phyloP scores from a whole-genome alignment of 1,140 invertebrate species.

The Aphaenogaster floridana region DNA sequence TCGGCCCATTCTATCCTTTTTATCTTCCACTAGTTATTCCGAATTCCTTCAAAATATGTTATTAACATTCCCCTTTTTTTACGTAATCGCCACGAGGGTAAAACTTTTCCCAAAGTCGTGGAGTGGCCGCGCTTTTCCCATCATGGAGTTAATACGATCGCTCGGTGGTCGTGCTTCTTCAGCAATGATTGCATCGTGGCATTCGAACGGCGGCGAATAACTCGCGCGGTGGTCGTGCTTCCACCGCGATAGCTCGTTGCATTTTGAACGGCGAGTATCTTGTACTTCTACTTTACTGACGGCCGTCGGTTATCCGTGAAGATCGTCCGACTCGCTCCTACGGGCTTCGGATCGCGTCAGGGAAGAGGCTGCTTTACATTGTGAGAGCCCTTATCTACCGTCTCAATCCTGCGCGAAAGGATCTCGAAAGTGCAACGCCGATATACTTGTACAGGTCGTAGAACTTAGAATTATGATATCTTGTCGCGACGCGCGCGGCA shows the following conservation, averaged over 20 bases:
- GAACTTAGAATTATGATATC: slow-evolving; percentile 63
- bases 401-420: slow-evolving; percentile 58
- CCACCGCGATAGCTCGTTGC: slow-evolving; percentile 53
- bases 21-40: not conserved
- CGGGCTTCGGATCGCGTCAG: slow-evolving; percentile 55
- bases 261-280: slow-evolving; percentile 62
- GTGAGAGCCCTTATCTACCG: slow-evolving; percentile 55
- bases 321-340: slow-evolving; percentile 55
- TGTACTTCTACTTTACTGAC: slow-evolving; percentile 60
- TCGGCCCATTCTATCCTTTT: not conserved
- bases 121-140: slow-evolving; percentile 22
- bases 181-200: slow-evolving; percentile 59
- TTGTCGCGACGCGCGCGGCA: slow-evolving; percentile 51
- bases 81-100: not conserved
- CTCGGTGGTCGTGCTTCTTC: slow-evolving; percentile 60
- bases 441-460: slow-evolving; percentile 58
- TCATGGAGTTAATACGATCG: slow-evolving; percentile 35
- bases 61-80: not conserved
- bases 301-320: slow-evolving; percentile 60
- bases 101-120: slow-evolving; percentile 46
- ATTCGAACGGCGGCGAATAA: slow-evolving; percentile 52
- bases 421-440: slow-evolving; percentile 60
- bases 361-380: slow-evolving; percentile 60
- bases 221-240: slow-evolving; percentile 61
- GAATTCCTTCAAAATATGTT: not conserved